Base-by-base conservation (phyloP, 1,140 invertebrate species). In the Campoletis sonorensis region DNA sequence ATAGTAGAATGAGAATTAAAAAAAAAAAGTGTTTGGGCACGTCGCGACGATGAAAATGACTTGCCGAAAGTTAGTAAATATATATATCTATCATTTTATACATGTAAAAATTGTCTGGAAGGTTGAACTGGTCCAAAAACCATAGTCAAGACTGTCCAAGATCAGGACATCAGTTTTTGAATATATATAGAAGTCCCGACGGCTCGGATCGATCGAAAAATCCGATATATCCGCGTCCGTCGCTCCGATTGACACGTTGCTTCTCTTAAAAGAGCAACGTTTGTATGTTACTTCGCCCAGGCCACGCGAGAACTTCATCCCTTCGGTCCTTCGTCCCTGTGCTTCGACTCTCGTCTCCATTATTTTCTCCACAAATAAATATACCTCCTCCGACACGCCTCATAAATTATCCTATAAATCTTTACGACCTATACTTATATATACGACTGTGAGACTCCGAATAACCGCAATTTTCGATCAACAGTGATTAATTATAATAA, bases 281-380 rank as follows among this genome's bases (percentile, higher is more conserved):
- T 83, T 79, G 81, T n/a, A n/a, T 81, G 73, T 84, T 84, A 82
- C n/a, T 23, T 84, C 51, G 71, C 82, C 67, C 54, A 76, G 79
- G 4, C 10, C 51, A 54, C 18, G n/a, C 23, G 23, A 26, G 23
- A 64, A 26, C 40, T 45, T 45, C 40, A 45, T 85, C 78, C 77
- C 64, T 51, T 77, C 45, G 70, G 16, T 84, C 33, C 30, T 45
- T 45, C 64, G 23, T 45, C 71, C 71, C 70, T 49, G 16, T 4
- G 67, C 5, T 16, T n/a, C 70, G 81, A n/a, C n/a, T 58, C 51
- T 26, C 64, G 79, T 79, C 80, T 67, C 80, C 79, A 82, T 84
- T 82, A 82, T 54, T 76, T 45, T 54, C 81, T 82, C 18, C 54
- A 75, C 27, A 72, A 23, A 72, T 70, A 64, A 26, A 64, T 64